Conservation (phyloP, 2,797 vertebrate species). For the Leuciscus waleckii region DNA sequence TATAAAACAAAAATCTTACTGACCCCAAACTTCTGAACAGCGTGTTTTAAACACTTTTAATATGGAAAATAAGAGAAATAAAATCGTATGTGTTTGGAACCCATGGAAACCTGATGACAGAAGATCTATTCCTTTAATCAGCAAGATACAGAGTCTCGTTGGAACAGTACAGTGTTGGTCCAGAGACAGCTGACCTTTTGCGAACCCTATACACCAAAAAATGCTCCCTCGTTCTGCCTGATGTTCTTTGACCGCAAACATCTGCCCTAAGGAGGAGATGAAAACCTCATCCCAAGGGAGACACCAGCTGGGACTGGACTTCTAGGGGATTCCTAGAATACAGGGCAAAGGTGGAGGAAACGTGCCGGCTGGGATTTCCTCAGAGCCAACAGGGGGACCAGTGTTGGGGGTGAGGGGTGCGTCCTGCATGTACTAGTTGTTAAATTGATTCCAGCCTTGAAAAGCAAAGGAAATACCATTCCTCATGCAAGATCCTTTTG, state of each 20-base stretch:
- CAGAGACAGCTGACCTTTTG: constrained; percentile 23
- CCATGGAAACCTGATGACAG: background rate
- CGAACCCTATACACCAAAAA: background rate
- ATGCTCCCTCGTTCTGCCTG: constrained; percentile 2
- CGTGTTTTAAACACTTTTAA: no score
- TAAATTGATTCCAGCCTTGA: constrained; percentile 77
- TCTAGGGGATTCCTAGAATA: constrained; percentile 11
- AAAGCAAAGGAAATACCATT: constrained; percentile 75
- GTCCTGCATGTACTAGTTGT: constrained; percentile 52
- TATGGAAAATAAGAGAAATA: background rate
- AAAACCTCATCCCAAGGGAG: constrained; percentile 10
- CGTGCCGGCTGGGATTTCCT: constrained; percentile 53
- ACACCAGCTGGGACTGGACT: constrained; percentile 21
- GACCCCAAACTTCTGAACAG: no score
- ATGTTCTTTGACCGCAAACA: constrained; percentile 30
- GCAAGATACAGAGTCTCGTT: constrained; percentile 33
- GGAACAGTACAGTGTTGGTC: background rate
- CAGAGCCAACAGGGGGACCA: constrained; percentile 9
- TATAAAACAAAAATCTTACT: no score
- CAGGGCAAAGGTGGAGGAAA: constrained; percentile 48
- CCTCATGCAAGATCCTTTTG: constrained; percentile 67
- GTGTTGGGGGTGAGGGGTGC: constrained; percentile 6
- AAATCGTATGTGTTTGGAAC: background rate
- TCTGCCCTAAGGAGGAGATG: constrained; percentile 26
- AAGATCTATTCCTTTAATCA: constrained; percentile 40